Conservation (phyloP, 2,797 vertebrate species). For the Meda fulgida region DNA sequence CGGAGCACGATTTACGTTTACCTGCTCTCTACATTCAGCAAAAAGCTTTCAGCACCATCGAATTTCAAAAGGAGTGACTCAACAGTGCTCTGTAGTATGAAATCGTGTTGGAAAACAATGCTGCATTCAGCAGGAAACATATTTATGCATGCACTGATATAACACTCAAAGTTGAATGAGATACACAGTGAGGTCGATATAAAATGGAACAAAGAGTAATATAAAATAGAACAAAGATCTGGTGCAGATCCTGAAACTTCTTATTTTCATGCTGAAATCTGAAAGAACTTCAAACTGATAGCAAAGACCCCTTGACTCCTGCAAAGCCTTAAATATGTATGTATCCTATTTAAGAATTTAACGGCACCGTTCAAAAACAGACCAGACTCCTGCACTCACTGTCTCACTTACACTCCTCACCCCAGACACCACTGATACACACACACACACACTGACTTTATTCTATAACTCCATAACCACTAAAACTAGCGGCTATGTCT, state of each 20-base stretch:
- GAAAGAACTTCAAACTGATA: conserved; percentile 30
- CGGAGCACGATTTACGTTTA: conserved; percentile 10
- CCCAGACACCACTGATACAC: conserved; percentile 35
- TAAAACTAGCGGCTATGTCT: conserved; percentile 36
- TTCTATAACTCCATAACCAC: conserved; percentile 34
- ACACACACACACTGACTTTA: neutral
- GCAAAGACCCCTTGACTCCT: conserved; percentile 32
- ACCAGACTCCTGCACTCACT: neutral
- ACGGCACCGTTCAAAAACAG: conserved; percentile 24
- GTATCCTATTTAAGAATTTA: conserved; percentile 47
- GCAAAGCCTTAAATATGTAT: conserved; percentile 49
- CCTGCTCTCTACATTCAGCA: conserved; percentile 9
- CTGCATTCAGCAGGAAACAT: conserved; percentile 42
- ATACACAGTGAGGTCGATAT: conserved; percentile 6
- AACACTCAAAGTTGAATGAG: conserved; percentile 30
- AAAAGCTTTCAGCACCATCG: conserved; percentile 28
- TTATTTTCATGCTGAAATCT: conserved; percentile 31
- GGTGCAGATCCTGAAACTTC: conserved; percentile 8
- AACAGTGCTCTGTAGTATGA: conserved; percentile 19
- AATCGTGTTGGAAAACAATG: conserved; percentile 26
- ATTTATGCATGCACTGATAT: conserved; percentile 19
- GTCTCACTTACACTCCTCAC: conserved; percentile 15
- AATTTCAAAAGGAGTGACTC: conserved; percentile 40
- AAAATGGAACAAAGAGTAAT: conserved; percentile 40
- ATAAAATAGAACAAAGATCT: conserved; percentile 36